These are phyloP conservation scores for Microcebus lehilahytsara DNA, from an alignment of 2,113 vertebrate species.

Conservation along the genomic window DNA sequence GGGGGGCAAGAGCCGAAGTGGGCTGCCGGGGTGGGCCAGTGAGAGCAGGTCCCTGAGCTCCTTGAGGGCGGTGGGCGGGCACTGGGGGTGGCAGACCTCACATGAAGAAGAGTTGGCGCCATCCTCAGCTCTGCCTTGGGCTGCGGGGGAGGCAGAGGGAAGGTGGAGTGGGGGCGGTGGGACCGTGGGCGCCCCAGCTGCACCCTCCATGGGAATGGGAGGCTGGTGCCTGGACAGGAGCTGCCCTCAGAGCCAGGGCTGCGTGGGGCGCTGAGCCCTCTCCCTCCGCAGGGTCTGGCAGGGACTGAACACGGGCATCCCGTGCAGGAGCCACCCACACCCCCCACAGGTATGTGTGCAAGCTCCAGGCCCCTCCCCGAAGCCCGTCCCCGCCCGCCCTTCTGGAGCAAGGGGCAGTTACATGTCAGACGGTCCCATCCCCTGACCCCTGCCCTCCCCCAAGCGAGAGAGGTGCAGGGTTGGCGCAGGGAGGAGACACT, in stretches of 20 bases:
- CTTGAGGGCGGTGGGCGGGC: not conserved
- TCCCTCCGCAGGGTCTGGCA: not conserved
- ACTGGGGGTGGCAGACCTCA: not conserved
- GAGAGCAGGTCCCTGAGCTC: not conserved
- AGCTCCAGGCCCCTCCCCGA: too few relatives aligned
- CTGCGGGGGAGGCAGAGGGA: not conserved
- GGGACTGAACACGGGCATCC: not conserved
- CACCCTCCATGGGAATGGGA: not conserved
- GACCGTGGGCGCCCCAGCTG: not conserved
- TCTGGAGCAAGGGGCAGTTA: not conserved
- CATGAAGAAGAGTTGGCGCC: not conserved
- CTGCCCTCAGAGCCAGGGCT: not conserved
- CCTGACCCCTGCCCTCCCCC: not conserved
- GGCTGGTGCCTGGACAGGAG: not conserved
- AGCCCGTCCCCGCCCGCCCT: not conserved
- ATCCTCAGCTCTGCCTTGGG: not conserved
- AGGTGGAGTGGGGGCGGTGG: too few relatives aligned
- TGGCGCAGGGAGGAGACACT: not conserved
- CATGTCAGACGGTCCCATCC: not conserved
- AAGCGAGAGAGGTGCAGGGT: not conserved
- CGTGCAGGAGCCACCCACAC: accelerated
- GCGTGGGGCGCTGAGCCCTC: not conserved
- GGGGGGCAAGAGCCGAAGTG: not conserved
- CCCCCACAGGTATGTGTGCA: slow-evolving; percentile 30
- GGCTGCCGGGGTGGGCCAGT: accelerated